These are phyloP conservation scores for Aspidapion aeneum DNA, from an alignment of 2,888 invertebrate species.

Conservation along the genomic window DNA sequence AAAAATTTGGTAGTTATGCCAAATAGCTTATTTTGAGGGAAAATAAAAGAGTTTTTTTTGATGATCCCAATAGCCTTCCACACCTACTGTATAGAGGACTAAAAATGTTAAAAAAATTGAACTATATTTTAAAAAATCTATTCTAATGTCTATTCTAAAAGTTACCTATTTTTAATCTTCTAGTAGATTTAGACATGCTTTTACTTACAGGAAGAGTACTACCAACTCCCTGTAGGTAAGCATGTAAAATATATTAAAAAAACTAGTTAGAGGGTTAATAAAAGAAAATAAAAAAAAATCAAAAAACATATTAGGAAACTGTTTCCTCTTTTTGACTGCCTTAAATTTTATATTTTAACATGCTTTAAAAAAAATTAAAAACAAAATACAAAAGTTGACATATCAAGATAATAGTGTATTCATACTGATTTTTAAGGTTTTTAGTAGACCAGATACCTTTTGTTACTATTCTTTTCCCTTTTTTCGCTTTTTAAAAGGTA, in stretches of 20 bases:
- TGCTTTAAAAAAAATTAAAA: slow-evolving; percentile 10
- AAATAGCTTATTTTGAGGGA: too few relatives aligned
- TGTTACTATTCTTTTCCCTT: too few relatives aligned
- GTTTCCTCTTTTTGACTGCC: background rate
- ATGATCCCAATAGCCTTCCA: too few relatives aligned
- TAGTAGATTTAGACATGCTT: background rate
- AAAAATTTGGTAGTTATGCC: too few relatives aligned
- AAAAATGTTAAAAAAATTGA: too few relatives aligned
- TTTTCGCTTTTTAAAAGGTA: too few relatives aligned
- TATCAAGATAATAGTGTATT: too few relatives aligned
- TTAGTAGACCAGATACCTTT: too few relatives aligned
- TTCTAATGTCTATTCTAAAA: background rate
- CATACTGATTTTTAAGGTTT: too few relatives aligned
- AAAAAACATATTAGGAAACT: background rate
- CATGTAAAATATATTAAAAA: slow-evolving; percentile 37
- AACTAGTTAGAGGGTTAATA: background rate
- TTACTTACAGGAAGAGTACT: slow-evolving; percentile 51
- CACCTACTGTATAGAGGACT: too few relatives aligned
- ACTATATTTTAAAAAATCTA: too few relatives aligned
- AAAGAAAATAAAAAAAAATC: background rate
- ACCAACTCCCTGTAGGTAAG: slow-evolving; percentile 47
- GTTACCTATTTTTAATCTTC: background rate
- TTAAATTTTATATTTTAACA: slow-evolving; percentile 8
- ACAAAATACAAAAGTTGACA: slow-evolving; percentile 18
- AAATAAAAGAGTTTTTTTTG: too few relatives aligned